Conservation (phyloP, 2,797 vertebrate genomes). For the Botia kubotai region DNA sequence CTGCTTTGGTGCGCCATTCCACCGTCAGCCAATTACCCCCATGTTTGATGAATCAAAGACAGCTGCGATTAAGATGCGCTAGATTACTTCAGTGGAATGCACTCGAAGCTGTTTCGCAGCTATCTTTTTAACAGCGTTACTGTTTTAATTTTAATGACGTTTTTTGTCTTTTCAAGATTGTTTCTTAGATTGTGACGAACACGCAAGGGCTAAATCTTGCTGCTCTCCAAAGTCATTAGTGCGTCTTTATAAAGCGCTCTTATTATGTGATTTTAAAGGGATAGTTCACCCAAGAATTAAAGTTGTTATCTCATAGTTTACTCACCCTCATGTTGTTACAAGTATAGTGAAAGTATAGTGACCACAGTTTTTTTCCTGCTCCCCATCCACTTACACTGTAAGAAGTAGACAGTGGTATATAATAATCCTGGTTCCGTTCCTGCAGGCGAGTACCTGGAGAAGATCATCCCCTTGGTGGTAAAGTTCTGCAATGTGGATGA, state of each 20-base stretch:
- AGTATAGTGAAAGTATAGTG: background rate
- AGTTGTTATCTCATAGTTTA: no score
- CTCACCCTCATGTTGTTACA: no score
- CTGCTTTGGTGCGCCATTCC: constrained; percentile 19
- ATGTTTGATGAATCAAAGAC: constrained; percentile 58
- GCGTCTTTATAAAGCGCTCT: constrained; percentile 3
- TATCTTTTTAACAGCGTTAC: constrained; percentile 36
- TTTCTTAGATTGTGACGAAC: constrained; percentile 32
- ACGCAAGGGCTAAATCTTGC: constrained; percentile 31
- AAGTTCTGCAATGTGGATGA: constrained; percentile 99
- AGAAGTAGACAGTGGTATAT: background rate
- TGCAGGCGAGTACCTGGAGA: constrained; percentile 63
- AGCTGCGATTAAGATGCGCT: constrained; percentile 57
- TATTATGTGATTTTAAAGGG: background rate
- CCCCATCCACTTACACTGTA: background rate
- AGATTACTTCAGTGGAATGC: constrained; percentile 57
- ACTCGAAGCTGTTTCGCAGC: constrained; percentile 40
- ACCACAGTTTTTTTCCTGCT: background rate
- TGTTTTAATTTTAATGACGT: constrained; percentile 63
- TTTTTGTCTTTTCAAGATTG: constrained; percentile 43
- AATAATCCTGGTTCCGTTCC: constrained; percentile 28
- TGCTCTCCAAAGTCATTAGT: constrained; percentile 26
- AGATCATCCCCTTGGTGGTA: constrained; percentile 72
- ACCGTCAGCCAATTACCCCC: constrained; percentile 55
- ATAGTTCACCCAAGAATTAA: background rate